Evolutionary conservation across 2,797 vertebrate genomes (phyloP), one percentile per base, ranked within the genome.

Genomic region (Galagoides demidoff): DNA sequence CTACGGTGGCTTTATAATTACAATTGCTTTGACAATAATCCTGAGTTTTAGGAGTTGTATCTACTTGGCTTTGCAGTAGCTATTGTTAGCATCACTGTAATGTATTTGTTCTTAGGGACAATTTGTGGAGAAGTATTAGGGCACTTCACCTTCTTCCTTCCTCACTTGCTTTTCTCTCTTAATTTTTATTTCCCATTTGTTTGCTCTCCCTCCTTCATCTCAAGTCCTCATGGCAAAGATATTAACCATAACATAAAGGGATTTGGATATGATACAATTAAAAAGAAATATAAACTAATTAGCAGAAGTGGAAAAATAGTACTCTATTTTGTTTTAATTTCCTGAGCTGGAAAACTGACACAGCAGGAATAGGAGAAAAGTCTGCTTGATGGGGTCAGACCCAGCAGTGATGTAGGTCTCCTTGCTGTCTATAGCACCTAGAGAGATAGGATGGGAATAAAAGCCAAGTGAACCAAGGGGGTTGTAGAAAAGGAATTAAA

Each of bases 401-500:
- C 29, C 34, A n/a, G 9, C 29, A 79, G 7, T 52, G 49, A 74
- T 22, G 2, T 0, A 23, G 11, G 45, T 79, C 49, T 81, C 31
- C 78, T 84, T 92, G 34, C 37, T 77, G 13, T 23, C n/a, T 22
- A n/a, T 0, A 23, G 34, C 5, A n/a, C 45, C 43, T 79, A 66
- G 25, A 95, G 81, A 94, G 31, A 87, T 29, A 85, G 19, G 37
- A 45, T 61, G 34, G 39, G 94, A 93, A 66, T 14, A 87, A 85
- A 70, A 57, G 11, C 78, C 73, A 88, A 86, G 73, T 45, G 86
- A 89, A 91, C 5, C 43, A 84, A 74, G 8, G 19, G 17, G 52
- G 19, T 66, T 10, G 31, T 93, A 88, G 57, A 34, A 94, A 94
- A 95, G 73, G n/a, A 95, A 95, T 92, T 85, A 95, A 61, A 31